Conservation (phyloP, 2,888 invertebrate species). For the Aleiodes leptofemur region DNA sequence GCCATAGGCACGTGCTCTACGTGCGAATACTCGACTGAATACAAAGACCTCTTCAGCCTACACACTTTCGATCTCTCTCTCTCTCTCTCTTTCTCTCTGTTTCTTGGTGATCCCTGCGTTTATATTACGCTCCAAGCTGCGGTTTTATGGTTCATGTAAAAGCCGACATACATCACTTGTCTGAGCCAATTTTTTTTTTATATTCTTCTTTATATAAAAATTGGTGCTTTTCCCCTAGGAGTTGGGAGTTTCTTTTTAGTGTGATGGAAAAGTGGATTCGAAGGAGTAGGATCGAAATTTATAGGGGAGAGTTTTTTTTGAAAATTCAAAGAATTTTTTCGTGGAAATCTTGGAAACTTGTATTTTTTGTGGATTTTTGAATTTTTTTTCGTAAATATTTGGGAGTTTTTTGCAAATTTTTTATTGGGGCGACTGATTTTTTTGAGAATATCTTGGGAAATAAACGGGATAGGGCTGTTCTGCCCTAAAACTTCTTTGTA, state of each 20-base stretch:
- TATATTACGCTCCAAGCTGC: slow-evolving; percentile 27
- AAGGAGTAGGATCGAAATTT: not conserved
- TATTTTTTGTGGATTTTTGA: too few relatives aligned
- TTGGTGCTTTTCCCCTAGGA: not conserved
- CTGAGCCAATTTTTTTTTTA: slow-evolving; percentile 19
- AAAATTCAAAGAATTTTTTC: too few relatives aligned
- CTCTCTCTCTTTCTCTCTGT: slow-evolving; percentile 25
- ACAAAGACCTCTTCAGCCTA: slow-evolving; percentile 47
- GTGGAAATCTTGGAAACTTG: too few relatives aligned
- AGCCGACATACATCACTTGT: slow-evolving; percentile 31
- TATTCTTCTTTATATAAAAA: slow-evolving; percentile 17
- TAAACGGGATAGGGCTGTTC: too few relatives aligned
- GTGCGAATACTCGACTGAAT: slow-evolving; percentile 43
- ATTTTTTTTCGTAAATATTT: too few relatives aligned
- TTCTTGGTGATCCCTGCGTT: slow-evolving; percentile 18
- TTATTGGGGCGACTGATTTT: too few relatives aligned
- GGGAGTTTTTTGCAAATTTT: too few relatives aligned
- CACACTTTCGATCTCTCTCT: not conserved
- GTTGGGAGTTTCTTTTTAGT: too few relatives aligned
- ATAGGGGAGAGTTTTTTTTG: too few relatives aligned
- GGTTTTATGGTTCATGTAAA: slow-evolving; percentile 41
- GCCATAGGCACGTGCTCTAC: slow-evolving; percentile 48
- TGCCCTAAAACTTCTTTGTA: too few relatives aligned
- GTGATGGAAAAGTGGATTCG: not conserved
- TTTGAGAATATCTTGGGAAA: too few relatives aligned